Evolutionary conservation across 2,113 vertebrate genomes (phyloP), one percentile per base, ranked within the genome.

Genomic region (Elgaria multicarinata): DNA sequence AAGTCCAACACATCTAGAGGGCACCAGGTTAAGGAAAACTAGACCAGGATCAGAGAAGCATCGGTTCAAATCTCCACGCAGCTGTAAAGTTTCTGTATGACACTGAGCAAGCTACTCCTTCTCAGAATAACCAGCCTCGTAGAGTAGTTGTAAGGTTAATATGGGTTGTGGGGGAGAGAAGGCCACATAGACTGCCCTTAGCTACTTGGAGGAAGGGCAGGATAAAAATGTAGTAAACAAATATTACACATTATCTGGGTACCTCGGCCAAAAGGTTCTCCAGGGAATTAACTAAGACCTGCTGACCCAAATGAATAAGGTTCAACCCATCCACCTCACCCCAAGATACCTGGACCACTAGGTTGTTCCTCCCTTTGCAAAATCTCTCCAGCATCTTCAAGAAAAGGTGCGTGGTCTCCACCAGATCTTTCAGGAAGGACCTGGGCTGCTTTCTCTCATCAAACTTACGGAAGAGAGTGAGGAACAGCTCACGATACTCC

Each of bases 401-500:
- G 94, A 99, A 99, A 79, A 99, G 98, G 87, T 99, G 99, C 0
- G 98, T 98, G 0, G 99, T 98, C 96, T 99, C 99, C 86, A 99
- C 98, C 93, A 99, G 94, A 95, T 99, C 99, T 88, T 96, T 95
- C 79, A 99, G 96, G 95, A 99, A 99, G 6, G 98, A 98, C 0
- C 92, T 97, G 0, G 99, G 98, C 93, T 99, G 99, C 86, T 89
- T 98, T 74, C 97, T 97, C 94, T 98, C 98, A 5, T 99, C 98
- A 1, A 98, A 99, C 93, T 99, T 99, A 64, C 99, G 98, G 92
- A 99, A 97, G 75, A 99, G 96, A 0, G 98, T 94, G 16, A 99
- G 96, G 95, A 99, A 99, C 53, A 99, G 98, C 93, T 99, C 99
- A 78, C 99, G 97, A 95, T 98, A 99, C 78, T 99, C 99, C 99